These are phyloP conservation scores for Dissostichus mawsoni DNA, from an alignment of 2,113 vertebrate genomes.

Conservation along the genomic window DNA sequence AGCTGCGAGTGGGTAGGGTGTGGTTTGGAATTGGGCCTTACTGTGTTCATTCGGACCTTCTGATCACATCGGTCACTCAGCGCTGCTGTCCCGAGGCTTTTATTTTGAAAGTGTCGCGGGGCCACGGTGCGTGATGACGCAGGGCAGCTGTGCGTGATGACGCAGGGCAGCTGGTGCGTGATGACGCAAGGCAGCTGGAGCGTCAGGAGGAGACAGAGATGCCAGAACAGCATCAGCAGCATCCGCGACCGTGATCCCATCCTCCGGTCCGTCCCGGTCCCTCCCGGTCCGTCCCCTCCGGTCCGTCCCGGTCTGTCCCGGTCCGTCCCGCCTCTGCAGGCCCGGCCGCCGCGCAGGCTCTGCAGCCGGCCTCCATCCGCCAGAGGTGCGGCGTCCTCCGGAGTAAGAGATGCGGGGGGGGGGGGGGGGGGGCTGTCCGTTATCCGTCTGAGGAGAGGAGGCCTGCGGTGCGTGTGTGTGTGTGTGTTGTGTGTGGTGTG, in stretches of 20 bases:
- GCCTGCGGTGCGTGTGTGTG: too few relatives aligned
- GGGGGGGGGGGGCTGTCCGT: conserved; percentile 11
- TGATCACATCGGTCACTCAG: too few relatives aligned
- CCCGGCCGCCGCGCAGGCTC: too few relatives aligned
- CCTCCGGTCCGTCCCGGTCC: too few relatives aligned
- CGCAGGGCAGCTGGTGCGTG: conserved; percentile 25
- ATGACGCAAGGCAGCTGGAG: conserved; percentile 54
- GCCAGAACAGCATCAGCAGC: conserved; percentile 52
- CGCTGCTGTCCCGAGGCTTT: conserved; percentile 13
- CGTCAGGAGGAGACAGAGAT: conserved; percentile 67
- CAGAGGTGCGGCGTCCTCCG: conserved; percentile 42
- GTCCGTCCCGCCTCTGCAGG: too few relatives aligned
- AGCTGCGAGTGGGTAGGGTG: too few relatives aligned
- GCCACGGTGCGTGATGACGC: conserved; percentile 39
- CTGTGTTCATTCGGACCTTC: too few relatives aligned
- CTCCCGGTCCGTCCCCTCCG: too few relatives aligned
- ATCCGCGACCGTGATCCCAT: background rate
- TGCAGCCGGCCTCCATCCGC: too few relatives aligned
- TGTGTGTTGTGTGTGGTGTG: background rate
- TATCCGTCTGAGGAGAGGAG: background rate
- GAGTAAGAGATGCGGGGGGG: conserved; percentile 37
- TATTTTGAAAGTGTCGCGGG: conserved; percentile 56
- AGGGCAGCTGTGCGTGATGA: conserved; percentile 33
- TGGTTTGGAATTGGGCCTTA: too few relatives aligned
- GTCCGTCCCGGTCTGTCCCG: too few relatives aligned